Percentiles rank a stretch among this genome's conserved stretches.
Evolutionary conservation across 1,140 invertebrate species (phyloP).

Genomic region (Stegodyphus mimosarum): DNA sequence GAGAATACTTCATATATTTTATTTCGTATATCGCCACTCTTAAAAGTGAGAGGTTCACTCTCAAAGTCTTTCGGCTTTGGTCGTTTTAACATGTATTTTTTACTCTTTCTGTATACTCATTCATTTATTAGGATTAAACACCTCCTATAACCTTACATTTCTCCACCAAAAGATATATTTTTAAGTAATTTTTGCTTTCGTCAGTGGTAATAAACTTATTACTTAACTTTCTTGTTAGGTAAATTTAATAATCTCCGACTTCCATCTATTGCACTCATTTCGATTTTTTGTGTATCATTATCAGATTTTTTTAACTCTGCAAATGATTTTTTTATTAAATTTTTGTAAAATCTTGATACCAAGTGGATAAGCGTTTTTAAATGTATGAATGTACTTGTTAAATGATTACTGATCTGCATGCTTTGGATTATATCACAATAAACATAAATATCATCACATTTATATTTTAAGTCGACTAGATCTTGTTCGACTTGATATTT

Average conservation of each 20-base stretch:
- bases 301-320: not conserved
- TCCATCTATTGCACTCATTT: slow-evolving; percentile 17
- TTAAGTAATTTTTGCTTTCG: too few relatives aligned
- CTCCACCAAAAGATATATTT: too few relatives aligned
- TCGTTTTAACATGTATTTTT: too few relatives aligned
- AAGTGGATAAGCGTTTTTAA: not conserved
- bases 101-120: too few relatives aligned
- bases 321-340: slow-evolving; percentile 9
- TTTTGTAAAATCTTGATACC: not conserved
- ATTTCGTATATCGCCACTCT: too few relatives aligned
- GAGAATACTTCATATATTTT: too few relatives aligned
- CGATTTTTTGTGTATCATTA: slow-evolving; percentile 1
- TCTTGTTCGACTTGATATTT: slow-evolving; percentile 11
- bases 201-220: too few relatives aligned
- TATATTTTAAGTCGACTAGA: slow-evolving; percentile 3
- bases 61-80: too few relatives aligned
- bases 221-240: not conserved
- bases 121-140: too few relatives aligned
- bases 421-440: slow-evolving; percentile 17
- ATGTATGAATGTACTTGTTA: slow-evolving; percentile 9
- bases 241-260: not conserved
- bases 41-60: too few relatives aligned
- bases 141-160: too few relatives aligned
- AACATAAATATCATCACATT: slow-evolving; percentile 25
- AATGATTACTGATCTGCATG: not conserved